Conservation (phyloP, 2,797 vertebrate species). For the Sebastolobus alascanus region DNA sequence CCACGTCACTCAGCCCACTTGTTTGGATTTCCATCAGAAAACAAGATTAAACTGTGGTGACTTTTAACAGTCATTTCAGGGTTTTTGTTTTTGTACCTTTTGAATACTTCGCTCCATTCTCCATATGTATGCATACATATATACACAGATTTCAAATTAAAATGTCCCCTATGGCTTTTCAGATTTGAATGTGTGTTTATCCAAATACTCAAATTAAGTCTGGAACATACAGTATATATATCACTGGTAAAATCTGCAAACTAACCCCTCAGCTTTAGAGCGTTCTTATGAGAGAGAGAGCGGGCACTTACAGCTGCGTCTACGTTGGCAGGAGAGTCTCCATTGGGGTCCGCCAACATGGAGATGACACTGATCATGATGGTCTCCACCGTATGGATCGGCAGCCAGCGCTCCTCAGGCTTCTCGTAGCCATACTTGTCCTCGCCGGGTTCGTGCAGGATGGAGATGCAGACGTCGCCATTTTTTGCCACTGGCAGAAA, state of each 20-base stretch:
- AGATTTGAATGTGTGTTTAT: neutral
- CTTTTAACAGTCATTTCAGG: neutral
- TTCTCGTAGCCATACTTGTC: constrained; percentile 99
- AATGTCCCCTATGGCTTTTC: neutral
- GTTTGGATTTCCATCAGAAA: neutral
- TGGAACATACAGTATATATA: neutral
- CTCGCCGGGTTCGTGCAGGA: constrained; percentile 97
- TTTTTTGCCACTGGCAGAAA: constrained; percentile 92
- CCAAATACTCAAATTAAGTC: neutral
- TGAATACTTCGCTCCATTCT: neutral
- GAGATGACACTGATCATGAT: constrained; percentile 99
- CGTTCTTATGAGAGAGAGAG: neutral
- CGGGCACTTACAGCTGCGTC: constrained; percentile 93
- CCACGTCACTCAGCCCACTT: neutral
- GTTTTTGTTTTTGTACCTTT: neutral
- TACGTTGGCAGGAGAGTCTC: constrained; percentile 97
- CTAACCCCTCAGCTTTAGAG: neutral
- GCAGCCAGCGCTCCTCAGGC: constrained; percentile 97
- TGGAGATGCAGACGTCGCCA: constrained; percentile 97
- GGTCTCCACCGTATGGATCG: constrained; percentile 97
- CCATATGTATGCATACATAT: neutral
- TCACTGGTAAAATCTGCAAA: neutral
- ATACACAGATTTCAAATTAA: neutral
- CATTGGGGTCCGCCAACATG: constrained; percentile 98
- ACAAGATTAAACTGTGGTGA: neutral